Evolutionary conservation across 2,113 vertebrate species (phyloP), one percentile per base, ranked within the genome.

Genomic region (Neodon shergylaensis): DNA sequence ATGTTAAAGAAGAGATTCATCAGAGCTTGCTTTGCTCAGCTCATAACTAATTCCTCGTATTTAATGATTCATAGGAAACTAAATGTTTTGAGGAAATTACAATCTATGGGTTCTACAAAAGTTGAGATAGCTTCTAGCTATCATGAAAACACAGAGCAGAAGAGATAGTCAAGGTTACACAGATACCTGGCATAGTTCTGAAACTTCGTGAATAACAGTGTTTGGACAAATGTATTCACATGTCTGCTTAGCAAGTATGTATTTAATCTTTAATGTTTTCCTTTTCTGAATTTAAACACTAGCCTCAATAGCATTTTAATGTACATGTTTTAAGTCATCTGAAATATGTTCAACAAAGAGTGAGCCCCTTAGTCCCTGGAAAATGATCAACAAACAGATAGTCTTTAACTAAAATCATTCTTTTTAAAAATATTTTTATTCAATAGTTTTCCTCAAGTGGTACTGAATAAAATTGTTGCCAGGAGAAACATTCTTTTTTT

Each of bases 1-100:
- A 93, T 94, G 76, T 90, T 97, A 96, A 97, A 92, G 92, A 93
- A 97, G 83, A 95, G 49, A 92, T 87, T 97, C 93, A 97, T 97
- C 97, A 98, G 96, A 95, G 96, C 88, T 91, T 97, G 97, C 83
- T 94, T 95, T 95, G 78, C 58, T 95, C 96, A 92, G 90, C 39
- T 97, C 94, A 88, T 83, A 96, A 94, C 81, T 95, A 96, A 97
- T 92, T 77, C 63, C 58, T 94, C 36, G 87, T 97, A 94, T 88
- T 39, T 84, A 92, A 86, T 96, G 84, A 97, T 92, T 97, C 96
- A 97, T 47, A 49, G 68, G 95, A 28, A 97, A 94, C 66, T 85
- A 63, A 96, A 92, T 95, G 61, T 92, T 96, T 92, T 91, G 47
- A 94, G 87, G 86, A 97, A 89, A 91, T 58, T 76, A 52, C 22